A percentile compares a stretch with the other conserved stretches of the same genome.
phyloP scores from a whole-genome alignment of 2,797 vertebrate species.

The Taenioides sp. region DNA sequence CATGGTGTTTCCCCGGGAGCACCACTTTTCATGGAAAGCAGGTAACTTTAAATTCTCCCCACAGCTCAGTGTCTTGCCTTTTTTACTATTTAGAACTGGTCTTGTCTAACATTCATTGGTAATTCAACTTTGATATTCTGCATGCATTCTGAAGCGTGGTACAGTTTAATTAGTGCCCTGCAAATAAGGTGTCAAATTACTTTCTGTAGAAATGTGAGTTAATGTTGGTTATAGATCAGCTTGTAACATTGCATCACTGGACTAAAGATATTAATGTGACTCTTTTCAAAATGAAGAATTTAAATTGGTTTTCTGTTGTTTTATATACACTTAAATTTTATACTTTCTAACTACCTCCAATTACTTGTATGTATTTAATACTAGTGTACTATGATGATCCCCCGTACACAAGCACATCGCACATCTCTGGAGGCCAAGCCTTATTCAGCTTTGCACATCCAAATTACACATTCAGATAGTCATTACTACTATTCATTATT shows the following conservation, averaged over 20 bases:
- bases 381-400: too few species aligned
- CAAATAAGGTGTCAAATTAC: too few species aligned
- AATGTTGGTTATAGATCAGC: too few species aligned
- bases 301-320: too few species aligned
- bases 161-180: background rate
- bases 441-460: background rate
- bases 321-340: too few species aligned
- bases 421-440: background rate
- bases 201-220: too few species aligned
- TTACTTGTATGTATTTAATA: background rate
- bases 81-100: background rate
- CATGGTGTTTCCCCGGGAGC: constrained; percentile 81
- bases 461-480: background rate
- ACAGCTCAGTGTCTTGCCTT: background rate
- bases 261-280: too few species aligned
- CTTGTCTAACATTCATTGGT: background rate
- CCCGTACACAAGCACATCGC: too few species aligned
- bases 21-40: constrained; percentile 92
- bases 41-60: constrained; percentile 75
- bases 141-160: background rate
- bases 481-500: constrained; percentile 34
- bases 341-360: background rate
- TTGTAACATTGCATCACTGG: too few species aligned
- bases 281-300: too few species aligned
- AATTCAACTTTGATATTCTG: background rate